phyloP scores from a whole-genome alignment of 53 echinoderm and acorn worm species.

The Holothuria leucospilota region DNA sequence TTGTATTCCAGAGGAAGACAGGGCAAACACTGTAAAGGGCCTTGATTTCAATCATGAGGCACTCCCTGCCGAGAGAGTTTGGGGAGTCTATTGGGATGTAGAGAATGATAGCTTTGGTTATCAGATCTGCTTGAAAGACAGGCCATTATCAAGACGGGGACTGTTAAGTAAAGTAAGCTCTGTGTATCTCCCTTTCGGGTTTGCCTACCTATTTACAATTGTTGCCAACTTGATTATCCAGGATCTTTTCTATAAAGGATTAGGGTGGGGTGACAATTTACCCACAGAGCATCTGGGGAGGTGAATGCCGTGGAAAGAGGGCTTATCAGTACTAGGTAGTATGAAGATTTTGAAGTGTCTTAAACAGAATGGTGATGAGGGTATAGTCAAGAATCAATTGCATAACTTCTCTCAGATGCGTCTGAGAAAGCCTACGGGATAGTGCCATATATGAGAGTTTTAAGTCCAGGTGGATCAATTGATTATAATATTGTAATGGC shows the following conservation, averaged over 20 bases:
- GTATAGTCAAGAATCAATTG: conserved; percentile 14
- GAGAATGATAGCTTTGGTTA: conserved; percentile 45
- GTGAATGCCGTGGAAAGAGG: conserved; percentile 61
- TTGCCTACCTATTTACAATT: conserved; percentile 8
- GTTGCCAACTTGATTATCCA: conserved; percentile 59
- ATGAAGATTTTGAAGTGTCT: conserved; percentile 66
- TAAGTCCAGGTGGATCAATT: not conserved
- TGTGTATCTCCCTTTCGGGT: conserved; percentile 51
- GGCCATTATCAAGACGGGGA: conserved; percentile 60
- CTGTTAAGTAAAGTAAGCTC: conserved; percentile 64
- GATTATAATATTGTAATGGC: conserved; percentile 16
- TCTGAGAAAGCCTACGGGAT: conserved; percentile 46
- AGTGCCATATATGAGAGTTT: conserved; percentile 29
- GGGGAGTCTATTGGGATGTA: conserved; percentile 53
- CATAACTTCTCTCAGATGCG: conserved; percentile 45
- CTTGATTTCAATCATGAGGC: conserved; percentile 64
- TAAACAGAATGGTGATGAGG: conserved; percentile 44
- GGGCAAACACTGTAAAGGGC: conserved; percentile 54
- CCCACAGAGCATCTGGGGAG: conserved; percentile 46
- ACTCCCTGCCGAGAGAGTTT: conserved; percentile 54
- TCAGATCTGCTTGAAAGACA: conserved; percentile 40
- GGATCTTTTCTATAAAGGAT: conserved; percentile 46
- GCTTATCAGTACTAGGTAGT: conserved; percentile 58
- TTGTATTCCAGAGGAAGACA: conserved; percentile 56
- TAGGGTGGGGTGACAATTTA: conserved; percentile 71